Base-by-base conservation (phyloP, 2,797 vertebrate species). In the Gymnocypris eckloni region DNA sequence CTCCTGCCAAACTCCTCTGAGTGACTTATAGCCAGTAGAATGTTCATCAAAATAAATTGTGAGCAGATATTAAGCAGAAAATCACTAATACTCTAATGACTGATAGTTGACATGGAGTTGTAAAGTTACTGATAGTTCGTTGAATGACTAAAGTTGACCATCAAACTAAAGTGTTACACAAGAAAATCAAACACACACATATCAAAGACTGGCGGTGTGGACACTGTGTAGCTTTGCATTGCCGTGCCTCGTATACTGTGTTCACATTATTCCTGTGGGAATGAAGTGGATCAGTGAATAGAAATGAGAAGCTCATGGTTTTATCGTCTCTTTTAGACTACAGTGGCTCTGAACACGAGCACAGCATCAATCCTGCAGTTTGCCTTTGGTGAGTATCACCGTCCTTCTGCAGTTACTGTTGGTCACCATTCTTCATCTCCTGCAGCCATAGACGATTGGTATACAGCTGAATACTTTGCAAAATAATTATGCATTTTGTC, bases 311-410 rank as follows among this genome's bases (percentile, higher is more conserved):
- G 43, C 20, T 56, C 18, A 25, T 45, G 45, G 6, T 54, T 50
- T 37, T 76, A 16, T 85, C 54, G 0, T 81, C 18, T 67, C 10
- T 13, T 11, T 84, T 61, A 99, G 98, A 96, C 92, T 69, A 97
- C 97, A 66, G 94, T 95, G 84, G 91, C 93, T 90, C 96, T 99
- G 89, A 99, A 99, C 93, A 98, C 97, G 87, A 99, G 96, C 91
- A 98, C 98, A 87, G 98, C 97, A 52, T 98, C 98, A 2, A 92
- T 98, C 82, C 96, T 99, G 86, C 98, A 99, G 37, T 99, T 99
- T 92, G 96, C 98, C 18, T 94, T 99, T 54, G 98, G 98, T 99
- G 94, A 98, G 98, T 97, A 91, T 15, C 48, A 73, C 48, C 11
- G 18, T 7, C 13, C 37, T n/a, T 11, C 22, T 50, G 33, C 4